Evolutionary conservation across 2,797 vertebrate genomes (phyloP), one percentile per base, ranked within the genome.

Genomic region (Amphiprion clarkii): DNA sequence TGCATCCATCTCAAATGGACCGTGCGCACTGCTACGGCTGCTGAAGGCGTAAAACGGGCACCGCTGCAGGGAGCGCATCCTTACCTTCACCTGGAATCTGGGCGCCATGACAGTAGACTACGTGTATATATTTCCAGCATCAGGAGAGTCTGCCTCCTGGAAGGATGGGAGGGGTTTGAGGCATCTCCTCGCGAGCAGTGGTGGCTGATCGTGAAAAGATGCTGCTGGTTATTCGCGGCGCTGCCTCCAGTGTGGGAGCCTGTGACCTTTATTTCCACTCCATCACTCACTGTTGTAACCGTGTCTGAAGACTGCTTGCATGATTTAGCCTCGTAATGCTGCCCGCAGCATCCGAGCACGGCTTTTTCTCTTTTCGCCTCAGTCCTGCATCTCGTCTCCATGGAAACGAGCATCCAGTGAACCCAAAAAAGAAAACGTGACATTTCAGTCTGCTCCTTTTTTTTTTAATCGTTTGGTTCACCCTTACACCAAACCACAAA

Each of bases 61-160:
- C 14, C 76, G 77, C 78, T 17, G 21, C 49, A 51, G 74, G 74
- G 81, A 71, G 74, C 82, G 81, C 88, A 90, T 88, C 85, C 94
- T 95, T 95, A 95, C 95, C 95, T 96, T 95, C 93, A 95, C 93
- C 94, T 95, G 95, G 87, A 91, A 88, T 78, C 87, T 92, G 61
- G 94, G 93, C 94, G 95, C 94, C 95, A 96, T 96, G 93, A 92
- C 87, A 88, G 89, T 31, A 33, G 83, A 58, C 73, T 88, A 86
- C 65, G 74, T 71, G 85, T 63, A 61, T 57, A 56, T 51, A 75
- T 72, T 66, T 70, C 76, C 72, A 71, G 80, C 79, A 84, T 70
- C 49, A 46, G 52, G 66, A 27, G 27, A 31, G 62, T 72, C 70
- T 52, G 70, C 21, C 64, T 70, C 70, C 29, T 14, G 49, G 16